Evolutionary conservation across 2,888 invertebrate genomes (phyloP).

Genomic region (Catocala fraxini): DNA sequence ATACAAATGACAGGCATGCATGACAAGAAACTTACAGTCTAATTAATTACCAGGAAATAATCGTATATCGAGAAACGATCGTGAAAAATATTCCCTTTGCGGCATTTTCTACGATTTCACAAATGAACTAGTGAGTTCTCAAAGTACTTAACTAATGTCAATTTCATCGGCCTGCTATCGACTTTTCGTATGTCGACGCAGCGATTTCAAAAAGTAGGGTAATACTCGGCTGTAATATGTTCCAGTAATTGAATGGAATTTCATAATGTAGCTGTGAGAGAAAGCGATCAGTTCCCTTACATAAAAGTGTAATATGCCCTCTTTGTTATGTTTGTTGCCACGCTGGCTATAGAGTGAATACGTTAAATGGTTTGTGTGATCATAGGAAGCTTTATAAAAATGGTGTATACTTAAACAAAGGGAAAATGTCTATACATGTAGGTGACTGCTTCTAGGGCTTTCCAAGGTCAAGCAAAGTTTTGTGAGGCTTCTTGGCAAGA

Average conservation of each 20-base stretch:
- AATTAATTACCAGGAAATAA: no score
- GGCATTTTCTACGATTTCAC: conserved; percentile 10
- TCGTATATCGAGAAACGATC: not conserved
- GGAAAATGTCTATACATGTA: no score
- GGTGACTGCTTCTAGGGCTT: no score
- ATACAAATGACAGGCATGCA: no score
- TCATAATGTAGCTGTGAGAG: conserved; percentile 37
- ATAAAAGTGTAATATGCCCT: conserved; percentile 19
- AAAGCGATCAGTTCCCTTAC: conserved; percentile 19
- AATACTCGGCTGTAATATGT: conserved; percentile 41
- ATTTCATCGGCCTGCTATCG: conserved; percentile 33
- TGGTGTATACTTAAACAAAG: no score
- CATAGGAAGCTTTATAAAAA: no score
- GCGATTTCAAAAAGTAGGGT: conserved; percentile 37
- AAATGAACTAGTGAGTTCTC: conserved; percentile 37
- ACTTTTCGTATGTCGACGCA: conserved; percentile 32
- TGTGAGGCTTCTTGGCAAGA: no score
- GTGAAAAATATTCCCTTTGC: not conserved
- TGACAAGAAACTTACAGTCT: no score
- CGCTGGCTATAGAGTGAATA: not conserved
- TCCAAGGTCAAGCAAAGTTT: no score
- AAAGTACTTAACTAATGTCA: conserved; percentile 34
- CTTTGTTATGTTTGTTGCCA: conserved; percentile 8
- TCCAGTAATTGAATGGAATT: conserved; percentile 42
- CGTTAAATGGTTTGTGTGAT: no score